These are phyloP conservation scores for Tenebrio molitor DNA, from an alignment of 1,140 invertebrate species.

Conservation along the genomic window DNA sequence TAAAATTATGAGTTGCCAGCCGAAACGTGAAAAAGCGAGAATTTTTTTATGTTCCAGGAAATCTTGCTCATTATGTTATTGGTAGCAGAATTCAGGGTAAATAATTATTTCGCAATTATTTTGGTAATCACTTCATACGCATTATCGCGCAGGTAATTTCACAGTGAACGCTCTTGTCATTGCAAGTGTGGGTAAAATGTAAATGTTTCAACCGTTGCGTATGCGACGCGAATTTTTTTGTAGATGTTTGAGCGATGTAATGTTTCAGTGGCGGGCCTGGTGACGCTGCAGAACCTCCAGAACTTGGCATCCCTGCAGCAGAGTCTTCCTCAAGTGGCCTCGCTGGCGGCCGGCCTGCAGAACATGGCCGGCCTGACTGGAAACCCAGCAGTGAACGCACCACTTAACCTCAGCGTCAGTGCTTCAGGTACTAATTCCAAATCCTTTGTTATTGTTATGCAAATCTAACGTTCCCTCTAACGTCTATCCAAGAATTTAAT, in stretches of 20 bases:
- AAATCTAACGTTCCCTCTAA: conserved; percentile 28
- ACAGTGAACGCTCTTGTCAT: too few species aligned
- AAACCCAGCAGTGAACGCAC: conserved; percentile 81
- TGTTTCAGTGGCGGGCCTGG: conserved; percentile 80
- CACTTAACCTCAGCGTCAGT: conserved; percentile 84
- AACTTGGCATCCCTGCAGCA: conserved; percentile 79
- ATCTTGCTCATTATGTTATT: too few species aligned
- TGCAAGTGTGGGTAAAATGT: too few species aligned
- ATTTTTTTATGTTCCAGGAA: too few species aligned
- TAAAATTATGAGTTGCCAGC: too few species aligned
- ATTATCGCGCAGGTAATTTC: too few species aligned
- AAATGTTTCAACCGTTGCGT: too few species aligned
- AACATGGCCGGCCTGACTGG: conserved; percentile 76
- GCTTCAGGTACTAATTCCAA: conserved; percentile 68
- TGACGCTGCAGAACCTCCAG: conserved; percentile 82
- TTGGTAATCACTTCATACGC: too few species aligned
- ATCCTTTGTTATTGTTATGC: conserved; percentile 32
- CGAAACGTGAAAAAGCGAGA: too few species aligned
- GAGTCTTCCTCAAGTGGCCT: conserved; percentile 77
- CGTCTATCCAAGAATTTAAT: conserved; percentile 34
- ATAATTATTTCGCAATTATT: too few species aligned
- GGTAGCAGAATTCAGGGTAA: too few species aligned
- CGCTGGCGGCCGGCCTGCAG: conserved; percentile 78
- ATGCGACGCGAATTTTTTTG: too few species aligned
- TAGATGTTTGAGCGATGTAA: conserved; percentile 12